Conservation (phyloP, 2,113 vertebrate genomes). For the Ceyx cyanopectus region DNA sequence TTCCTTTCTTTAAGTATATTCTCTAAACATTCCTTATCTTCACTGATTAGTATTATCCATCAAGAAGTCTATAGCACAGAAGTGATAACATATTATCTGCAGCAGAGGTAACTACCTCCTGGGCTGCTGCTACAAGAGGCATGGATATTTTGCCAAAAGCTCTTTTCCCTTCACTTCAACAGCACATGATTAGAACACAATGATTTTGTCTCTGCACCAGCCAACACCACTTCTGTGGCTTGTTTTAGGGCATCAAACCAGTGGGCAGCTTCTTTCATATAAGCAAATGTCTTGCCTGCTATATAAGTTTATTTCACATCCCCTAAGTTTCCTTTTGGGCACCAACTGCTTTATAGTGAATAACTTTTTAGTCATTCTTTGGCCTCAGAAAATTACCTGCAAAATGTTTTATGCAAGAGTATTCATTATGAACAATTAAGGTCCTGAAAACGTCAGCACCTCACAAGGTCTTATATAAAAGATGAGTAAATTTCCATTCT, state of each 20-base stretch:
- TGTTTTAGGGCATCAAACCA: constrained; percentile 24
- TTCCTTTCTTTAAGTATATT: background rate
- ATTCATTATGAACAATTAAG: constrained; percentile 75
- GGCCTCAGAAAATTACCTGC: constrained; percentile 70
- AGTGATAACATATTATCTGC: background rate
- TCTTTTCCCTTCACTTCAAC: background rate
- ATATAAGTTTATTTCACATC: constrained; percentile 55
- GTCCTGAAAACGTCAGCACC: constrained; percentile 64
- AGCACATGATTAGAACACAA: background rate
- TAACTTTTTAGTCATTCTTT: constrained; percentile 68
- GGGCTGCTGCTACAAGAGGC: background rate
- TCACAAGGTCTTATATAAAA: constrained; percentile 45
- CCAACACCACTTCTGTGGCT: background rate
- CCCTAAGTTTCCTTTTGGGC: constrained; percentile 16
- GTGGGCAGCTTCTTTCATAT: background rate
- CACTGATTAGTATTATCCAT: background rate
- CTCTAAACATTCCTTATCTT: background rate
- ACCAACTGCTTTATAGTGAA: constrained; percentile 60
- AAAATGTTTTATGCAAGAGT: constrained; percentile 66
- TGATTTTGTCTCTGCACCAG: background rate
- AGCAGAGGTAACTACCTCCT: background rate
- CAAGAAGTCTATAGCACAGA: background rate
- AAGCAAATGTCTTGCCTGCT: constrained; percentile 35
- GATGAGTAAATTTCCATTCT: constrained; percentile 26
- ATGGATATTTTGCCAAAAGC: background rate